Evolutionary conservation across 2,113 vertebrate species (phyloP).

Genomic region (Oreochromis aureus): DNA sequence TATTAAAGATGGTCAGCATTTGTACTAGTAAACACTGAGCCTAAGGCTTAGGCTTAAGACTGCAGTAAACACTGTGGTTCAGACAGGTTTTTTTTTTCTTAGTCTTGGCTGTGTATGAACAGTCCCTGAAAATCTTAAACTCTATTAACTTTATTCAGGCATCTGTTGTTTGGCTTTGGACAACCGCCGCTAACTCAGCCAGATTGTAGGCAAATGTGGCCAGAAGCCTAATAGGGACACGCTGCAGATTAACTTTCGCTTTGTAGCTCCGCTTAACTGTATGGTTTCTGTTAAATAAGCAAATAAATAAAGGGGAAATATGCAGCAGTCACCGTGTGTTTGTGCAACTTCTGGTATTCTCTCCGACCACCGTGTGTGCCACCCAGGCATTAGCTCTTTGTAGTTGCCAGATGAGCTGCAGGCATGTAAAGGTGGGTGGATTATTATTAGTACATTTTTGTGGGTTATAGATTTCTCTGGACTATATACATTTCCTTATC

Average conservation of each 20-base stretch:
- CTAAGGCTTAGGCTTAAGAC: neutral
- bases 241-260: neutral
- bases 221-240: neutral
- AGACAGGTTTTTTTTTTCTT: neutral
- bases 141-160: neutral
- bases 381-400: neutral
- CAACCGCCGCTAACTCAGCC: neutral
- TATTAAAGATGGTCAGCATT: neutral
- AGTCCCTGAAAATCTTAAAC: neutral
- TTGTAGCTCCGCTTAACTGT: neutral
- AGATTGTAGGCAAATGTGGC: neutral
- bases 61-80: neutral
- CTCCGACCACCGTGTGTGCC: neutral
- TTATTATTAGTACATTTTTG: neutral
- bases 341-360: neutral
- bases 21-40: neutral
- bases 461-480: conserved; percentile 1
- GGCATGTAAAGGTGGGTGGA: neutral
- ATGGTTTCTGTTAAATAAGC: neutral
- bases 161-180: neutral
- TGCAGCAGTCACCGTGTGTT: neutral
- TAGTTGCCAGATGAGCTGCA: conserved; percentile 26
- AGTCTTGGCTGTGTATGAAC: neutral
- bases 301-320: neutral
- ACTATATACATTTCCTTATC: conserved; percentile 15